phyloP scores from a whole-genome alignment of 2,113 vertebrate species.

The Malurus elegans region DNA sequence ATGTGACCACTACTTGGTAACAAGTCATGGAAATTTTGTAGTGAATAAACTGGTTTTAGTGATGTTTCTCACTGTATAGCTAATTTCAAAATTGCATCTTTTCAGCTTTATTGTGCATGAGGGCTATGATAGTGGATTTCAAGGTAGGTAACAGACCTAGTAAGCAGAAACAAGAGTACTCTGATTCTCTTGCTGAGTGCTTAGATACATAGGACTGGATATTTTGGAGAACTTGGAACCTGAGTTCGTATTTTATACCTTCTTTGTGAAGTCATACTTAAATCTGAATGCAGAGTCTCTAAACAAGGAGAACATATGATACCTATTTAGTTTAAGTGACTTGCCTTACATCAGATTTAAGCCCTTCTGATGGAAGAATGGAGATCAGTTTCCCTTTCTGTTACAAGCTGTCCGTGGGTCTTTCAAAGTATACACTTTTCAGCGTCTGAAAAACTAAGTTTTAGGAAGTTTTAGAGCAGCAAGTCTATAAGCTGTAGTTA shows the following conservation, averaged over 20 bases:
- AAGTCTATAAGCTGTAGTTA: neutral
- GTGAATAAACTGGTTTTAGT: neutral
- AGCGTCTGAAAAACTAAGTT: neutral
- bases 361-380: neutral
- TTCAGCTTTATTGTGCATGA: neutral
- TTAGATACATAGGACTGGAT: rapidly evolving
- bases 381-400: neutral
- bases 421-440: neutral
- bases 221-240: neutral
- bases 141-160: neutral
- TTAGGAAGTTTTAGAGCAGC: neutral
- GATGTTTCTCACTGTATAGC: rapidly evolving
- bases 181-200: neutral
- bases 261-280: neutral
- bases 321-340: neutral
- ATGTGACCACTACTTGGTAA: neutral
- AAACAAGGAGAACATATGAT: neutral
- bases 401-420: neutral
- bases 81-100: neutral
- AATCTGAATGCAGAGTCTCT: neutral
- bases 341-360: neutral
- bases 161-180: neutral
- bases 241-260: neutral
- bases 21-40: neutral
- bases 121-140: neutral